phyloP scores from a whole-genome alignment of 35 echinoderm and acorn worm genomes.

The Ophiothrix spiculata region DNA sequence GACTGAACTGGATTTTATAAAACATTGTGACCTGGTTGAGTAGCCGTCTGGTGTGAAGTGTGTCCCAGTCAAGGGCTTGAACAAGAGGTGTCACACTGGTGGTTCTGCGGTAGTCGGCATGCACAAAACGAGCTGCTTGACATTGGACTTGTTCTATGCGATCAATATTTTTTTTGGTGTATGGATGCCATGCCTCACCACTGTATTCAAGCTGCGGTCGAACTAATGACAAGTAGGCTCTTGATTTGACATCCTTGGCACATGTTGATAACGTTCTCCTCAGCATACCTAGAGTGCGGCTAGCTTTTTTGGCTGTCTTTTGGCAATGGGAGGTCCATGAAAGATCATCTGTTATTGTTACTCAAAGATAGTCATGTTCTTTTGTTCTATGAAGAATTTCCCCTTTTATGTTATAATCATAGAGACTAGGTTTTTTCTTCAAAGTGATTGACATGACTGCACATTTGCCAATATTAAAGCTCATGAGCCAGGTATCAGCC shows the following conservation, averaged over 20 bases:
- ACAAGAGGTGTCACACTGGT: background rate
- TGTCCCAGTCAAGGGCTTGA: background rate
- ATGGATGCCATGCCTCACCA: constrained; percentile 17
- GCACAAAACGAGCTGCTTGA: background rate
- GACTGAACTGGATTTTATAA: too few relatives aligned
- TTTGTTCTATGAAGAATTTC: constrained; percentile 23
- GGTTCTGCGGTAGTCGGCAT: constrained; percentile 15
- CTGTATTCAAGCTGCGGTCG: constrained; percentile 12
- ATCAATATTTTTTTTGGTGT: background rate
- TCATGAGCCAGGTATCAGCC: constrained; percentile 21
- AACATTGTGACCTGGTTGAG: constrained; percentile 20
- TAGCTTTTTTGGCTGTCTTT: background rate
- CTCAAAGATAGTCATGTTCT: constrained; percentile 26
- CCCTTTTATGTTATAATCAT: constrained; percentile 7
- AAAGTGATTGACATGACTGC: constrained; percentile 24
- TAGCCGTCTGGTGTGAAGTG: background rate
- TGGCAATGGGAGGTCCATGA: constrained; percentile 33
- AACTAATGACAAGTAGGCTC: constrained; percentile 9
- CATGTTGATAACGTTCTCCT: constrained; percentile 12
- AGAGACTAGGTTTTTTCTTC: constrained; percentile 20
- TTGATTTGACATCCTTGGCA: background rate
- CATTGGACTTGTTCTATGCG: constrained; percentile 13
- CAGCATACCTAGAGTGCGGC: constrained; percentile 4
- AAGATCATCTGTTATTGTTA: constrained; percentile 29
- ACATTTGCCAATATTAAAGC: constrained; percentile 29